phyloP scores from a whole-genome alignment of 2,113 vertebrate species.

The Accipiter virgatus region DNA sequence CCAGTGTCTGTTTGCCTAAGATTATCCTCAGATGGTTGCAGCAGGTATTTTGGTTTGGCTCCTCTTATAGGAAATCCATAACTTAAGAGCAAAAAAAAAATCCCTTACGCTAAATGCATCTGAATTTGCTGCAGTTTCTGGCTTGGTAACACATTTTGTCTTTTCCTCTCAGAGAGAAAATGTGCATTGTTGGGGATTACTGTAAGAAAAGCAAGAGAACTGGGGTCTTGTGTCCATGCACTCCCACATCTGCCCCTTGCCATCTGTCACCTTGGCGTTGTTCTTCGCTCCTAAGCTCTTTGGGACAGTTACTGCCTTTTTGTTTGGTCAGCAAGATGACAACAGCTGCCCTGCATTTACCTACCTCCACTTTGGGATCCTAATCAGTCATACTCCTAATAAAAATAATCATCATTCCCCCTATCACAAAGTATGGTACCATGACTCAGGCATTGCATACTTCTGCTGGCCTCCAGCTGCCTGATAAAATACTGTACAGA shows the following conservation, averaged over 20 bases:
- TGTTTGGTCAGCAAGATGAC: neutral
- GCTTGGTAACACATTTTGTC: neutral
- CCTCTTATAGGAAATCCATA: neutral
- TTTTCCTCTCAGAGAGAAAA: neutral
- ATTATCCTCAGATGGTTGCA: neutral
- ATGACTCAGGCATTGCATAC: neutral
- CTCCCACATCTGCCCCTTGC: neutral
- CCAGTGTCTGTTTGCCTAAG: neutral
- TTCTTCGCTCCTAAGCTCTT: neutral
- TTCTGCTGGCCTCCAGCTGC: neutral
- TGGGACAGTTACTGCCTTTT: neutral
- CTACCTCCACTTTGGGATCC: too few species aligned
- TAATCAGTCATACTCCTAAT: neutral
- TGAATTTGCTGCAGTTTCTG: neutral
- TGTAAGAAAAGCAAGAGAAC: neutral
- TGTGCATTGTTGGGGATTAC: neutral
- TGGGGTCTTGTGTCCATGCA: rapidly evolving
- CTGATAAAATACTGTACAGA: neutral
- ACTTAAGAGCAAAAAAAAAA: neutral
- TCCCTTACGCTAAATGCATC: neutral
- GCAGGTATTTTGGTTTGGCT: neutral
- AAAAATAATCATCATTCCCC: neutral
- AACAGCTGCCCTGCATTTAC: neutral
- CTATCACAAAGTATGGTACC: rapidly evolving
- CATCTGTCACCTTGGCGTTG: neutral